These are phyloP conservation scores for Leucosticte australis DNA, from an alignment of 2,113 vertebrate genomes.

Conservation along the genomic window DNA sequence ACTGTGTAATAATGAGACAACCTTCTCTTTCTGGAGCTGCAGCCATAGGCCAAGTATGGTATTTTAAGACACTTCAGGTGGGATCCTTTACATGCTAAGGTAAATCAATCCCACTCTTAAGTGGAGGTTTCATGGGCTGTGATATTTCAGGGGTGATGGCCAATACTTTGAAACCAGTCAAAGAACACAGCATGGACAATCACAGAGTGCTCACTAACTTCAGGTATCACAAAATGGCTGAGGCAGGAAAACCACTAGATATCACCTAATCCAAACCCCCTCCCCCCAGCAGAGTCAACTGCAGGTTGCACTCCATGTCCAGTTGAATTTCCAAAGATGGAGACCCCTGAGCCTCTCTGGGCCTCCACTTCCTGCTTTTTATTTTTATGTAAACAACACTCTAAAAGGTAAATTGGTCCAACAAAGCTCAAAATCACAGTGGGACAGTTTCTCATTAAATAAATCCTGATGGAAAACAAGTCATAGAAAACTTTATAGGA, in stretches of 20 bases:
- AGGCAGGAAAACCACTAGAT: neutral
- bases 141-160: neutral
- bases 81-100: neutral
- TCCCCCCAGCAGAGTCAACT: neutral
- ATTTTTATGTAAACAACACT: neutral
- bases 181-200: neutral
- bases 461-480: neutral
- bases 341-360: neutral
- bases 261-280: neutral
- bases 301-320: neutral
- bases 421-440: neutral
- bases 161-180: neutral
- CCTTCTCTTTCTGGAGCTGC: neutral
- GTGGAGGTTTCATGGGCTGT: neutral
- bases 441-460: neutral
- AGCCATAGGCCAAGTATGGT: neutral
- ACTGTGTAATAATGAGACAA: neutral
- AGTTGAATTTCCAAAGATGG: neutral
- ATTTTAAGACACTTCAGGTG: neutral
- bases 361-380: neutral
- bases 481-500: neutral
- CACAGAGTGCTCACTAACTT: neutral
- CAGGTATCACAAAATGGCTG: neutral
- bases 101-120: neutral
- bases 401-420: neutral